Evolutionary conservation across 2,113 vertebrate species (phyloP), one percentile per base, ranked within the genome.

Genomic region (Cryptotis parvus): DNA sequence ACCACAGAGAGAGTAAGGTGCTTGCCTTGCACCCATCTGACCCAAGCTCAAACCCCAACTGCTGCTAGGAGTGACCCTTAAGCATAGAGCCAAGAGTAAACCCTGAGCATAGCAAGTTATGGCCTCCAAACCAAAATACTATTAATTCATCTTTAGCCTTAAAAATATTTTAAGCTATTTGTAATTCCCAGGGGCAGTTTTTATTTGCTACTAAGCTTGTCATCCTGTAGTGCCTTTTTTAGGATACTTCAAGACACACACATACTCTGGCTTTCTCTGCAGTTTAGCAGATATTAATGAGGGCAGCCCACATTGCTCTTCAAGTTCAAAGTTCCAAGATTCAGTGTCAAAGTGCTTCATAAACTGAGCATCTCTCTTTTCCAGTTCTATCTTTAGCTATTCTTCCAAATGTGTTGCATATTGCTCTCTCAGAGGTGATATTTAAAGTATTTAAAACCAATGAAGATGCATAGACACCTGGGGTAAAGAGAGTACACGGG

Each of bases 91-190:
- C 55, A 58, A 18, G 5, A 20, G 22, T 58, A 4, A 58, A 4
- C 20, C 55, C 55, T 58, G 20, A 58, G 55, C 5, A 58, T 22
- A 58, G 18, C 22, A 18, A 22, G 55, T 2, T 22, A 58, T 58
- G 55, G 22, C 18, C 22, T 20, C 22, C 5, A 58, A 58, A 58
- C 20, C 55, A 58, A 58, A 58, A 24, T 58, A 58, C 20, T 58
- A 58, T 89, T 75, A 27, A 74, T 83, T 89, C 61, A 72, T 22
- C 20, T 75, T 72, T 20, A 86, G 22, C 2, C 24, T 75, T 92
- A 41, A 74, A 79, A 49, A 69, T 52, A 39, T 43, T 63, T 78
- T 9, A 75, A 63, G 35, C 45, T 83, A 26, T 68, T 73, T 91
- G 20, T 52, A 73, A 61, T 27, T 81, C 16, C 63, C 49, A 20